A percentile compares a stretch with the other conserved stretches of the same genome.
These are phyloP conservation scores for Probosciger aterrimus DNA, from an alignment of 2,113 vertebrate species.

Conservation along the genomic window DNA sequence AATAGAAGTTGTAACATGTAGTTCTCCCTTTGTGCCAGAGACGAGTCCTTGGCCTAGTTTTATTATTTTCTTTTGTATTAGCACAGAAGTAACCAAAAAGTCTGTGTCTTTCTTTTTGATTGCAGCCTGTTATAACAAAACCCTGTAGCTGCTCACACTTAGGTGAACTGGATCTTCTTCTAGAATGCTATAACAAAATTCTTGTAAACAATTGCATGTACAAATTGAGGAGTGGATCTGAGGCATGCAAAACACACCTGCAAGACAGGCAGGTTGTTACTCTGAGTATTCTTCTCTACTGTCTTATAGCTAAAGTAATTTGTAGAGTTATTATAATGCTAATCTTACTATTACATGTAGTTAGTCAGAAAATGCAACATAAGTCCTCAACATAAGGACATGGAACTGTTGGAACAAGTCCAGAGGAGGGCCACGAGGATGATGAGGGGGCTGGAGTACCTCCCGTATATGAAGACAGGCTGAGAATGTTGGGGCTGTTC, in stretches of 20 bases:
- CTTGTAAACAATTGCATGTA: neutral
- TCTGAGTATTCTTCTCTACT: neutral
- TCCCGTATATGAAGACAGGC: too few relatives aligned
- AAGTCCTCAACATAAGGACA: too few relatives aligned
- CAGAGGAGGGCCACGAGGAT: too few relatives aligned
- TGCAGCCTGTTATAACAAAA: neutral
- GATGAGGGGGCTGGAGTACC: too few relatives aligned
- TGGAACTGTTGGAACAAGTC: too few relatives aligned
- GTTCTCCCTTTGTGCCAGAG: neutral
- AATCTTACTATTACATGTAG: neutral
- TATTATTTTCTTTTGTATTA: neutral
- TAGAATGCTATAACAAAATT: neutral
- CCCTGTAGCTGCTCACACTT: neutral
- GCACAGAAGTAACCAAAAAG: neutral
- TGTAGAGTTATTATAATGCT: neutral
- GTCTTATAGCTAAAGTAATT: neutral
- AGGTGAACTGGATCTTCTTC: neutral
- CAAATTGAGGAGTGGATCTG: neutral
- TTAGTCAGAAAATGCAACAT: neutral
- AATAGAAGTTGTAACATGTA: neutral
- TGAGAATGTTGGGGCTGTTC: too few relatives aligned
- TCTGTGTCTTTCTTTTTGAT: neutral
- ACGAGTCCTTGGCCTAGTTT: neutral
- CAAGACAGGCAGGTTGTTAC: neutral
- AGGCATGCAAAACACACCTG: neutral